Percentiles rank a stretch among this genome's conserved stretches.
phyloP scores from a whole-genome alignment of 2,888 invertebrate genomes.

The Lepidocyrtinus sp. region DNA sequence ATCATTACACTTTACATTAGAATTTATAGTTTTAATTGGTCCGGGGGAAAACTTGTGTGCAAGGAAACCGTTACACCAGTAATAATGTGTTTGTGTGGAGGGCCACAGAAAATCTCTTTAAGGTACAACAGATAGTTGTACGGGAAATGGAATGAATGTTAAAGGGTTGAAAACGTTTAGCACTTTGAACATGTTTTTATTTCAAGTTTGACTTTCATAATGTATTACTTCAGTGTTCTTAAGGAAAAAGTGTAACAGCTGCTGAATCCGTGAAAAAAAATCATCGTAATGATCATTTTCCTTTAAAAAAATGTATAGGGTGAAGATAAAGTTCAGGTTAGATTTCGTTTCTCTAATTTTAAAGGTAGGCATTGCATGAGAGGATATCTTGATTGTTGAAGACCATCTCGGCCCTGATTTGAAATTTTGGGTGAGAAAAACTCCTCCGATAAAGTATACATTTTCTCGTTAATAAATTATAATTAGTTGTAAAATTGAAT shows the following conservation, averaged over 20 bases:
- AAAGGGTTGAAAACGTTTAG: constrained; percentile 2
- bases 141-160: too few relatives aligned
- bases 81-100: too few relatives aligned
- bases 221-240: too few relatives aligned
- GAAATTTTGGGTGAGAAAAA: too few relatives aligned
- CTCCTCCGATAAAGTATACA: too few relatives aligned
- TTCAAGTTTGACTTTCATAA: too few relatives aligned
- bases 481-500: neutral
- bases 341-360: constrained; percentile 8
- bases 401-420: too few relatives aligned
- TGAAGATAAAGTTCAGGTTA: neutral
- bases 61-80: constrained; percentile 5
- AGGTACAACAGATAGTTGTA: too few relatives aligned
- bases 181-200: too few relatives aligned
- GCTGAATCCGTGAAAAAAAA: constrained; percentile 7
- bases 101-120: too few relatives aligned
- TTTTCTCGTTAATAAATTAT: neutral
- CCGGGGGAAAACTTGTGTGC: neutral
- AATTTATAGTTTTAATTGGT: too few relatives aligned
- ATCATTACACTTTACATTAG: neutral
- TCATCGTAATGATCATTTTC: constrained; percentile 2
- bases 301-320: neutral
- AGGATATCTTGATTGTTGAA: too few relatives aligned
- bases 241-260: neutral
- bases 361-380: neutral